Percentiles rank a stretch among this genome's conserved stretches.
phyloP scores from a whole-genome alignment of 37 sponge, comb jelly and placozoan species.

The Cliona cf. orientalis region DNA sequence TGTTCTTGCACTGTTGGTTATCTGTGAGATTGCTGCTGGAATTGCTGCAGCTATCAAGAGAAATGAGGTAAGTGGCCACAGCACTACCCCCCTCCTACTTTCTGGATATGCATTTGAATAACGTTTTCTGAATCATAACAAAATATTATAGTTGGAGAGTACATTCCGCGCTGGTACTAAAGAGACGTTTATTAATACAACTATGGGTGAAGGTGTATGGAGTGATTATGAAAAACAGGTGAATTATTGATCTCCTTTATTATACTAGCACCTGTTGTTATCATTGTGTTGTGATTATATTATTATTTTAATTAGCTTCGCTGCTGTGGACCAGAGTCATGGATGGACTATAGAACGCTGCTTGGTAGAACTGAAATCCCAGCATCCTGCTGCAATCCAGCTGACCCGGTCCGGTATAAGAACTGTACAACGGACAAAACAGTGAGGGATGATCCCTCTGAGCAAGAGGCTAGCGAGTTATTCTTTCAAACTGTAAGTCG shows the following conservation, averaged over 20 bases:
- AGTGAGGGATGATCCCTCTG: too few species aligned
- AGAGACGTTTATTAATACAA: too few species aligned
- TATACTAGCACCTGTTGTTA: too few species aligned
- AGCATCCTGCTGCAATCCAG: conserved; percentile 1
- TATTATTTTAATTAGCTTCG: conserved; percentile 35
- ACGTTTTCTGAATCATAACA: not conserved
- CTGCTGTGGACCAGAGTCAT: conserved; percentile 55
- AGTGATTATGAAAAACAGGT: too few species aligned
- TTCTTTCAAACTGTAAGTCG: too few species aligned
- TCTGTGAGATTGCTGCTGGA: conserved; percentile 63
- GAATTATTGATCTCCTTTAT: too few species aligned
- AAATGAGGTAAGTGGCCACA: conserved; percentile 33
- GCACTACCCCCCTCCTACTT: not conserved
- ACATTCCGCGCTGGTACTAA: conserved; percentile 47
- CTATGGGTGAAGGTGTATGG: too few species aligned
- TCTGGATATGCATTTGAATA: not conserved
- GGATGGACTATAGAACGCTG: conserved; percentile 20
- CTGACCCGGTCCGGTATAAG: too few species aligned
- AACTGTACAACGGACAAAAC: too few species aligned
- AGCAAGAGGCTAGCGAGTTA: too few species aligned
- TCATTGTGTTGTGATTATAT: too few species aligned
- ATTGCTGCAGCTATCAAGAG: conserved; percentile 65
- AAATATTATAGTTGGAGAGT: conserved; percentile 21
- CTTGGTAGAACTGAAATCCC: too few species aligned
- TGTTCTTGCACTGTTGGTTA: conserved; percentile 45